Base-by-base conservation (phyloP, 2,888 invertebrate genomes). In the Xestia rhomboidea region DNA sequence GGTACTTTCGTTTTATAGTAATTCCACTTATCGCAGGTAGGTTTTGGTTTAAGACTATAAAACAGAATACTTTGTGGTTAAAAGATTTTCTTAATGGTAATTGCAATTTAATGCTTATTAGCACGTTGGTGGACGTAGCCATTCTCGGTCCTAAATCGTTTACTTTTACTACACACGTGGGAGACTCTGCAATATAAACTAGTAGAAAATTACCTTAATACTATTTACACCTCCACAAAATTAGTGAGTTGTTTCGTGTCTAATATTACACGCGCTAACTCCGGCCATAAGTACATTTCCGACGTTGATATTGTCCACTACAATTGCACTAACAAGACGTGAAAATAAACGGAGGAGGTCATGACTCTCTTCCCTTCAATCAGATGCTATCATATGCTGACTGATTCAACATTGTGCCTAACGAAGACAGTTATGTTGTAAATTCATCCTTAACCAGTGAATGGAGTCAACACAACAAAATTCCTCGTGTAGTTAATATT, bases 241-340 rank as follows among this genome's bases (percentile, higher is more conserved):
- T 82, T 49, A 68, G 21, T 51, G 13, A 67, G 7, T 63, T 67
- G 69, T 66, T 63, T 49, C 27, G 34, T 38, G 44, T 51, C 7
- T 21, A 57, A 70, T 63, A 49, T 49, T 30, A 73, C 49, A 81
- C 54, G 62, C 63, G 71, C 34, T 79, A 63, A 83, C 79, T 63
- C 38, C 30, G 18, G 60, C 49, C 69, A 73, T 62, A 51, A 72
- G 67, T 57, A 83, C 85, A 83, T 84, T 66, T 76, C 74, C 80
- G 83, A 89, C 87, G 79, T 85, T 84, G 81, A 84, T 82, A 89
- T 86, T 85, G 87, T 88, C 88, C 87, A 91, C 87, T 85, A 93
- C 93, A 94, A 93, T 93, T 87, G 92, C 89, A 89, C 92, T 94
- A 94, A 94, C 93, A 92, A 93, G 92, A 92, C 87, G 86, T 91